A percentile compares a stretch with the other conserved stretches of the same genome.
These are phyloP conservation scores for Drosophila triauraria DNA, from an alignment of 1,140 invertebrate species.

Conservation along the genomic window DNA sequence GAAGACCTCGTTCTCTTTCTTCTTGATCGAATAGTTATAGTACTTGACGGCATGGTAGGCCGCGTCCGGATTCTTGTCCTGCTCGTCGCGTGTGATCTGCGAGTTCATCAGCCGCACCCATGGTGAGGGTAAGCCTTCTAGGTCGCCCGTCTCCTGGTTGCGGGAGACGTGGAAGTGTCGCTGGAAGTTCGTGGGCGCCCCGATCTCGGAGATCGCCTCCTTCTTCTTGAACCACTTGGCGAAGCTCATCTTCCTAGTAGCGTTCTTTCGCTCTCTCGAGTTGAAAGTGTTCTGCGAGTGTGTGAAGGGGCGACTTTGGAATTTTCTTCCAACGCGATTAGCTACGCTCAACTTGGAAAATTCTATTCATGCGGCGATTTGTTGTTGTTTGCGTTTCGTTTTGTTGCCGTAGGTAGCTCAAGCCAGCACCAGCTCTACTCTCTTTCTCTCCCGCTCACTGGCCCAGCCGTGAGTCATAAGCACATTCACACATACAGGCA, in stretches of 20 bases:
- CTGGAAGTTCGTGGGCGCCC: slow-evolving; percentile 91
- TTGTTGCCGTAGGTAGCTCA: slow-evolving; percentile 77
- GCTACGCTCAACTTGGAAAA: slow-evolving; percentile 70
- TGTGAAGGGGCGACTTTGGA: slow-evolving; percentile 30
- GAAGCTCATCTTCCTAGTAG: slow-evolving; percentile 64
- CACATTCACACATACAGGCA: slow-evolving; percentile 50
- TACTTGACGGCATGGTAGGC: slow-evolving; percentile 94
- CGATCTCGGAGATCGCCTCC: slow-evolving; percentile 87
- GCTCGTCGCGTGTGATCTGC: slow-evolving; percentile 95
- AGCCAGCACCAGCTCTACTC: slow-evolving; percentile 40
- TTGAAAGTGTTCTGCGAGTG: slow-evolving; percentile 5
- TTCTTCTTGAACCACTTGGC: slow-evolving; percentile 80
- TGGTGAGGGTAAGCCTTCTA: slow-evolving; percentile 91
- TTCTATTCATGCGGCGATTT: slow-evolving; percentile 68
- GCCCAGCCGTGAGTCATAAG: slow-evolving; percentile 79
- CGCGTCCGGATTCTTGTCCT: slow-evolving; percentile 96
- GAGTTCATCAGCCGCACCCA: slow-evolving; percentile 93
- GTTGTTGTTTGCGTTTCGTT: slow-evolving; percentile 50
- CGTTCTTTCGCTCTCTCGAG: slow-evolving; percentile 3
- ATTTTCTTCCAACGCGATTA: slow-evolving; percentile 75
- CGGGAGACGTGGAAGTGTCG: slow-evolving; percentile 93
- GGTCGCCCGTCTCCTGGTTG: slow-evolving; percentile 90
- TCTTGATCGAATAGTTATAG: slow-evolving; percentile 94
- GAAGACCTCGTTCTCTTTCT: slow-evolving; percentile 89
- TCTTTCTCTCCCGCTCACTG: slow-evolving; percentile 55